Conservation (phyloP, 2,797 vertebrate genomes). For the Huso huso region DNA sequence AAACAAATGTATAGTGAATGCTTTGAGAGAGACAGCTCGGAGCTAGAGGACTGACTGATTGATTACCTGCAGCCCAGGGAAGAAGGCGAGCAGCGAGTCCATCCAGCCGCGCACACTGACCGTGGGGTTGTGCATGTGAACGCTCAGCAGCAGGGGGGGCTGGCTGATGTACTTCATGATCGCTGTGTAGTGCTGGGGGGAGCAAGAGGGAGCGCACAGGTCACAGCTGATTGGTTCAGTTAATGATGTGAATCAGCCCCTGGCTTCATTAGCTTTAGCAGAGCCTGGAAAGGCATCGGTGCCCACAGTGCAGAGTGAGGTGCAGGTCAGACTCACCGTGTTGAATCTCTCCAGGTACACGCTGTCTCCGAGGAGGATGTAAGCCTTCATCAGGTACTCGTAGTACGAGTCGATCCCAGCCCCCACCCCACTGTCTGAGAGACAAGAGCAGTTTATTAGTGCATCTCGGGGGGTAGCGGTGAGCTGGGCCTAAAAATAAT, state of each 20-base stretch:
- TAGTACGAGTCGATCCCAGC: slow-evolving; percentile 77
- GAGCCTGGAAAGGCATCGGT: too few species aligned
- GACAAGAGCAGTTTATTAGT: slow-evolving; percentile 10
- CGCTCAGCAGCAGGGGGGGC: slow-evolving; percentile 68
- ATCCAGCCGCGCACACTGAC: slow-evolving; percentile 72
- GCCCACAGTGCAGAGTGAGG: not conserved
- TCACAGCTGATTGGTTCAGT: too few species aligned
- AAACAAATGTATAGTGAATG: too few species aligned
- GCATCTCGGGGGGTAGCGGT: too few species aligned
- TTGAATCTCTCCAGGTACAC: slow-evolving; percentile 71
- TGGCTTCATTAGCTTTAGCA: too few species aligned
- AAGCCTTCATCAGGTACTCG: slow-evolving; percentile 76
- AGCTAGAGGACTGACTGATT: too few species aligned
- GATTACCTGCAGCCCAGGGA: slow-evolving; percentile 68
- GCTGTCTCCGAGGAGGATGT: slow-evolving; percentile 69
- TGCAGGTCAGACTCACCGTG: slow-evolving; percentile 43
- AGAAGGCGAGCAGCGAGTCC: slow-evolving; percentile 74
- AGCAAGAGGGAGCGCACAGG: slow-evolving; percentile 4
- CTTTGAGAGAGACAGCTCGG: too few species aligned
- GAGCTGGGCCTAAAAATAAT: too few species aligned
- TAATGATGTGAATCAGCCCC: too few species aligned
- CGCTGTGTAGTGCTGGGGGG: slow-evolving; percentile 66
- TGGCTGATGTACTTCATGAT: slow-evolving; percentile 80
- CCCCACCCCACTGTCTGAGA: slow-evolving; percentile 67
- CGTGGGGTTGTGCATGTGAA: slow-evolving; percentile 77